Base-by-base conservation (phyloP, 92 coral and sea anemone species). In the Meandrina meandrites region DNA sequence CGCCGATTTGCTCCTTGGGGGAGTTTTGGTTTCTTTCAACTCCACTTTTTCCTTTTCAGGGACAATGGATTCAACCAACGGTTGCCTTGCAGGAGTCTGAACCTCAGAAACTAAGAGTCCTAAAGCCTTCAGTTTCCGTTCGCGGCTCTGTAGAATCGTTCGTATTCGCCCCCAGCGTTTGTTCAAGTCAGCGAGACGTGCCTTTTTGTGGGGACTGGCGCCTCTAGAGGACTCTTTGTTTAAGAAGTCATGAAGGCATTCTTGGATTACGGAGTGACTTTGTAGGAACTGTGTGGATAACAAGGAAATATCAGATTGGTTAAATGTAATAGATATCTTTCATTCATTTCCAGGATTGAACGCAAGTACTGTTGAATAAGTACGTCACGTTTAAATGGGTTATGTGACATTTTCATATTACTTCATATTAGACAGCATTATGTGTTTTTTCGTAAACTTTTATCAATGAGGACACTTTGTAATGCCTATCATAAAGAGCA, bases 141-240 rank as follows among this genome's bases (percentile, higher is more conserved):
- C 92, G 40, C 96, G 80, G 67, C 88, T 86, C 31, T 90, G 90
- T 68, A 93, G 80, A 51, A 93, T 86, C 53, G 98, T 90, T 68
- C 91, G 91, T 36, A 91, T 89, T 68, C 95, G 86, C 24, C 90
- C 93, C 98, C 98, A 94, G n/a, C 84, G 89, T 77, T 91, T 80
- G 75, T 89, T 93, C 24, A 94, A 17, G 68, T 94, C 96, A 57
- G 89, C 82, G 34, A 94, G 89, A 31, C 92, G 93, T 74, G 84
- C 90, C 82, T 91, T 94, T 85, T 91, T 93, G 50, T 69, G 94
- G 21, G 98, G 93, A 42, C 92, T 92, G n/a, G 91, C 87, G 36
- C 90, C 92, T 62, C 79, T 83, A 50, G 91, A 84, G 66, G 94
- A 69, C 35, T 92, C 92, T 71, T 94, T 89, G 87, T 94, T 89